These are phyloP conservation scores for Pseudorhiza aurosa DNA, from an alignment of 30 jellyfish, hydroid and myxozoan species.

Conservation along the genomic window DNA sequence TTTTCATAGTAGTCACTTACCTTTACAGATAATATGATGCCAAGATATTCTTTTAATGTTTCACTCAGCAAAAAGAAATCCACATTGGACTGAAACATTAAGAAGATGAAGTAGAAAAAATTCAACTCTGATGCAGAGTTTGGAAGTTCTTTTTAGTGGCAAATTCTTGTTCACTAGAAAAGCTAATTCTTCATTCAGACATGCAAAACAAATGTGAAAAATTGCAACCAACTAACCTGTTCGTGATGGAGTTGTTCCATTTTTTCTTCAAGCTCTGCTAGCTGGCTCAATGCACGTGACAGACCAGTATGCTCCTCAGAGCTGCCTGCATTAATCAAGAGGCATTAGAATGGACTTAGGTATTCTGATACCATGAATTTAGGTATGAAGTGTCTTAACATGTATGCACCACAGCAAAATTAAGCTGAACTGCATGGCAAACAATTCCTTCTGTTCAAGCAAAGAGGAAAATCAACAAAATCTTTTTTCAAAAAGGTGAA, in stretches of 20 bases:
- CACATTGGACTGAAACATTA: conserved; percentile 58
- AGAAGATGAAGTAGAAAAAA: too few species aligned
- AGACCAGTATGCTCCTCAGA: conserved; percentile 93
- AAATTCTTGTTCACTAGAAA: background rate
- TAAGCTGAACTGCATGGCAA: too few species aligned
- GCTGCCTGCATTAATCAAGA: conserved; percentile 75
- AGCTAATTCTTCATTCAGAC: background rate
- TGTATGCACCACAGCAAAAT: too few species aligned
- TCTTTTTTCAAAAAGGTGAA: too few species aligned
- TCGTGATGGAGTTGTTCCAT: conserved; percentile 94
- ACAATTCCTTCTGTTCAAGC: too few species aligned
- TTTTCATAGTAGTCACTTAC: conserved; percentile 35
- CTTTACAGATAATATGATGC: conserved; percentile 85
- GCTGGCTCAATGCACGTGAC: conserved; percentile 83
- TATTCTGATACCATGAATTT: too few species aligned
- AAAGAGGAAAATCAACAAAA: too few species aligned
- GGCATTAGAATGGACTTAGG: too few species aligned
- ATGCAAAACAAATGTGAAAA: background rate
- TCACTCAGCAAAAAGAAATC: conserved; percentile 87
- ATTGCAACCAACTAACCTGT: conserved; percentile 53
- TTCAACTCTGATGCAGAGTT: too few species aligned
- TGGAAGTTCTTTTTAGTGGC: background rate
- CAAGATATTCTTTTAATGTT: conserved; percentile 87
- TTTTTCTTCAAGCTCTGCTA: conserved; percentile 96
- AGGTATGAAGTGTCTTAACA: too few species aligned